Percentiles rank a stretch among this genome's conserved stretches.
These are phyloP conservation scores for Hermetia illucens DNA, from an alignment of 1,140 invertebrate species.

Conservation along the genomic window DNA sequence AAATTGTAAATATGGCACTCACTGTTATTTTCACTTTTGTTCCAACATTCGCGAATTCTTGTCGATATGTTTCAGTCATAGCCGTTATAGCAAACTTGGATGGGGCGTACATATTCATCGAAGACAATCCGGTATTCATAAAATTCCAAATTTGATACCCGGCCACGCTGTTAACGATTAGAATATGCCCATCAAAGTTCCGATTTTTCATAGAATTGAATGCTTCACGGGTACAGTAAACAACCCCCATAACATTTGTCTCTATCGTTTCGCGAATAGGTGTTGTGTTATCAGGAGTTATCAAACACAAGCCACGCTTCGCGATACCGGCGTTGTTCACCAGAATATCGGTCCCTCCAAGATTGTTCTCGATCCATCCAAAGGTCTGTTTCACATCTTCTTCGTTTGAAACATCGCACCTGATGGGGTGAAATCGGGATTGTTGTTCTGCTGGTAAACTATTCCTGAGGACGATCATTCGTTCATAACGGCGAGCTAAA, in stretches of 20 bases:
- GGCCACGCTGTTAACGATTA: conserved; percentile 2
- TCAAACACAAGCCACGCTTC: conserved; percentile 20
- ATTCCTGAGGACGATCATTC: conserved; percentile 32
- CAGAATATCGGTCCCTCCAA: conserved; percentile 45
- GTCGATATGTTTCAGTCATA: conserved; percentile 40
- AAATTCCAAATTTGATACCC: conserved; percentile 23
- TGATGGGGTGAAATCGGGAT: conserved; percentile 21
- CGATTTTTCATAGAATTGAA: conserved; percentile 19
- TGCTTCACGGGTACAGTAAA: conserved; percentile 44
- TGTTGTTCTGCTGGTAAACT: conserved; percentile 8
- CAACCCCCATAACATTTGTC: conserved; percentile 47
- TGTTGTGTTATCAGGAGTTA: not conserved
- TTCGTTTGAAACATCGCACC: conserved; percentile 51
- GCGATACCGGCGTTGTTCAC: conserved; percentile 47
- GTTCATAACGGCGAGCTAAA: conserved; percentile 44
- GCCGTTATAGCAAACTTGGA: conserved; percentile 50
- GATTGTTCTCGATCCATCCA: conserved; percentile 35
- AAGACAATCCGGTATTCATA: conserved; percentile 25
- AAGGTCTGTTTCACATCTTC: conserved; percentile 47
- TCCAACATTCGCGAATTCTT: conserved; percentile 39
- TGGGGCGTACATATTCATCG: conserved; percentile 38
- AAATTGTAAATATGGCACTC: conserved; percentile 20
- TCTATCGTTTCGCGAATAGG: conserved; percentile 28
- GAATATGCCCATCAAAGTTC: not conserved
- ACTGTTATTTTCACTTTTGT: conserved; percentile 47